Evolutionary conservation across 2,797 vertebrate genomes (phyloP).

Genomic region (Enteromius trimaculatus): DNA sequence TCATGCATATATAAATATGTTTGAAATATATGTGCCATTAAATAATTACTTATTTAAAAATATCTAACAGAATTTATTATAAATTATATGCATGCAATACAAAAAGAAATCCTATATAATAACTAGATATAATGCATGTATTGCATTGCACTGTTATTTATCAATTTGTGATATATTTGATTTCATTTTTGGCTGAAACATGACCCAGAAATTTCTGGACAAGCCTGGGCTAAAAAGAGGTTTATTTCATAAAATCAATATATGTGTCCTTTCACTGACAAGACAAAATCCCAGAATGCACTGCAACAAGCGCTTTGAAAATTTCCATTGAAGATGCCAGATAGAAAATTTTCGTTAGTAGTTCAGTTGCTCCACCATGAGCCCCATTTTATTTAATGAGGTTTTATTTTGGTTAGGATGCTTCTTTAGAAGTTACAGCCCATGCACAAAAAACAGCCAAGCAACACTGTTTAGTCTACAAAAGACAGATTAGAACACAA

Average conservation of each 20-base stretch:
- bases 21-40: no score
- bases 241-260: not conserved
- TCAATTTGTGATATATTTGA: no score
- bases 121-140: no score
- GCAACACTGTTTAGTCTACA: not conserved
- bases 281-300: not conserved
- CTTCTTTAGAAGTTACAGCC: not conserved
- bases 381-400: not conserved
- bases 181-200: no score
- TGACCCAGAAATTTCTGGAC: not conserved
- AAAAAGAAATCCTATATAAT: no score
- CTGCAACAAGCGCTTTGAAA: not conserved
- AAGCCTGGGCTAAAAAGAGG: not conserved
- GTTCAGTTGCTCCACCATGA: not conserved
- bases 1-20: not conserved
- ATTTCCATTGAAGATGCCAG: not conserved
- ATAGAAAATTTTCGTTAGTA: not conserved
- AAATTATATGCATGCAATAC: no score
- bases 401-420: not conserved
- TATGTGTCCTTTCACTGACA: not conserved
- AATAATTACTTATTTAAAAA: no score
- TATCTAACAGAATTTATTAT: no score
- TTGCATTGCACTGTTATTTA: no score
- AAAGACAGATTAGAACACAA: not conserved
- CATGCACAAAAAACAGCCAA: not conserved